phyloP scores from a whole-genome alignment of 30 jellyfish, hydroid and myxozoan species.

The Aurelia sp. region DNA sequence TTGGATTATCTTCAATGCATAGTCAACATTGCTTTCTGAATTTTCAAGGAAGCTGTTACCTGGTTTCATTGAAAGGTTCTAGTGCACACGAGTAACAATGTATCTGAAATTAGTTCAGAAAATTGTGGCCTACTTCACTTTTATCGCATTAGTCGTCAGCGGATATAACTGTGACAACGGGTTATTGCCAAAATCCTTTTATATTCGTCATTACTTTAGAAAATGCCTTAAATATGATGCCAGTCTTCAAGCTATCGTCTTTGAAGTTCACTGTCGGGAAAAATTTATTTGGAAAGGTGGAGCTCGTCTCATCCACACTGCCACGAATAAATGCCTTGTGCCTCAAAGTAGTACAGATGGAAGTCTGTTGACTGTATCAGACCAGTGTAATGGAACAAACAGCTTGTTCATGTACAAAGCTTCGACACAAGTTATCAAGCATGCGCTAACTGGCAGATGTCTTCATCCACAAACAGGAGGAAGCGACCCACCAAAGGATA shows the following conservation, averaged over 20 bases:
- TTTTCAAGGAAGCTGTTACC: too few relatives aligned
- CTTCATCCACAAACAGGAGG: conserved; percentile 13
- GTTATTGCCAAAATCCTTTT: not conserved
- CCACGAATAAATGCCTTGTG: conserved; percentile 25
- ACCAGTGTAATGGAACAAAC: conserved; percentile 42
- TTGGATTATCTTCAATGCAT: too few relatives aligned
- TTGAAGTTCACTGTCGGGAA: conserved; percentile 31
- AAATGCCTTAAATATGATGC: conserved; percentile 48
- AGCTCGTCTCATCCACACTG: conserved; percentile 42
- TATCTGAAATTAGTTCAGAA: too few relatives aligned
- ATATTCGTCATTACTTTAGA: conserved; percentile 43
- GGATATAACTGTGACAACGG: too few relatives aligned
- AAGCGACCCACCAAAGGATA: too few relatives aligned
- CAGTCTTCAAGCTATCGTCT: conserved; percentile 13
- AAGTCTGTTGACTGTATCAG: conserved; percentile 10
- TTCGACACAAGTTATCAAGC: not conserved
- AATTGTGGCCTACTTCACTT: too few relatives aligned
- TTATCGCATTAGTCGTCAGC: too few relatives aligned
- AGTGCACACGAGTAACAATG: too few relatives aligned
- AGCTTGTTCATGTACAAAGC: conserved; percentile 44
- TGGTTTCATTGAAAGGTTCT: too few relatives aligned
- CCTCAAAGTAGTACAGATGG: conserved; percentile 13
- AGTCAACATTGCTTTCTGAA: too few relatives aligned
- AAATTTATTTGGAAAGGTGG: conserved; percentile 54
- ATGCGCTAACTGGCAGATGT: conserved; percentile 21